Evolutionary conservation across 2,888 invertebrate species (phyloP), one percentile per base, ranked within the genome.

Genomic region (Arge pagana): DNA sequence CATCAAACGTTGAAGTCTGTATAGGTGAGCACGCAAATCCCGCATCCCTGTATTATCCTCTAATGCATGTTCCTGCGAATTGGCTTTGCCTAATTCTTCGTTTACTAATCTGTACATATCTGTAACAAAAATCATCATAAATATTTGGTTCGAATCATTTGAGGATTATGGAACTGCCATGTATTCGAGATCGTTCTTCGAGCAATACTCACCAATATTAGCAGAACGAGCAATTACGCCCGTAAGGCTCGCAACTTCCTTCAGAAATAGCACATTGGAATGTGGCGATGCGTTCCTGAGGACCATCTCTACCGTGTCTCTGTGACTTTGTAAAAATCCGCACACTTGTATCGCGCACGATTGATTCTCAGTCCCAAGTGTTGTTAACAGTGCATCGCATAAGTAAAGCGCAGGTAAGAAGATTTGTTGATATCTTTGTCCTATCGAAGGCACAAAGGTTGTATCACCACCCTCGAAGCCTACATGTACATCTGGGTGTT

Each of bases 361-460:
- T 74, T 88, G 86, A 79, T 95, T 94, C 63, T 89, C 87, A 0
- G 88, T 82, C 21, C 94, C 93, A 41, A 95, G 81, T 0, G 93
- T 87, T 1, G 90, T 90, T 16, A 95, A 81, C 37, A 95, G 77
- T 8, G 90, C 86, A 70, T 91, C 87, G 71, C 92, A 93, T 11
- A 96, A 79, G 58, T 87, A 84, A 54, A 95, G 77, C 15, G 90
- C 89, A 0, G 95, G 93, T 48, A 91, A 81, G 57, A 94, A 81
- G 41, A 95, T 85, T 70, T 92, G 90, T 36, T 92, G 85, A 77
- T 92, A 95, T 39, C 93, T 83, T 48, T 82, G 81, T 51, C 85
- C 83, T 1, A 85, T 78, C 1, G 84, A 79, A 0, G 88, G 88
- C 13, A 87, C 72, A 65, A 86, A 85, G 2, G 71, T 70, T 31